Conservation (phyloP, 1,140 invertebrate genomes). For the Achroia grisella region DNA sequence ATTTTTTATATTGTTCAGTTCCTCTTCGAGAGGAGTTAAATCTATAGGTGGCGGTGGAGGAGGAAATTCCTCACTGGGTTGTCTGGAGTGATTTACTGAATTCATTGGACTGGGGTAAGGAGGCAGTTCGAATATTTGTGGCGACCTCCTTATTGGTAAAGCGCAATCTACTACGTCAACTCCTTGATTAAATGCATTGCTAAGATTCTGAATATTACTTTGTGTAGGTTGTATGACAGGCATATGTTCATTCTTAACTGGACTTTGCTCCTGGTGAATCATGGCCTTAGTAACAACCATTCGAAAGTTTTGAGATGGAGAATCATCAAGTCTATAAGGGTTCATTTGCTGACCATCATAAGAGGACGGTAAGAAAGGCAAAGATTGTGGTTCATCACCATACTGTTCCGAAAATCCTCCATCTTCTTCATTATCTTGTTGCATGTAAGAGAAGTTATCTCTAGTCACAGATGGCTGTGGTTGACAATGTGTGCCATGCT, state of each 20-base stretch:
- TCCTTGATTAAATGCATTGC: slow-evolving; percentile 61
- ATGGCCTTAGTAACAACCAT: slow-evolving; percentile 86
- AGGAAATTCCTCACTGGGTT: slow-evolving; percentile 91
- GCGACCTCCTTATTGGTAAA: slow-evolving; percentile 44
- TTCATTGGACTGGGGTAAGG: slow-evolving; percentile 86
- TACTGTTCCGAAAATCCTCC: slow-evolving; percentile 69
- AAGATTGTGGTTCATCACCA: slow-evolving; percentile 77
- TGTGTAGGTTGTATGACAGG: slow-evolving; percentile 36
- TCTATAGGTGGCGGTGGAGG: slow-evolving; percentile 87
- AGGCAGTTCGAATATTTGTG: slow-evolving; percentile 77
- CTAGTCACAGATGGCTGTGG: slow-evolving; percentile 65
- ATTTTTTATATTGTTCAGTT: slow-evolving; percentile 68
- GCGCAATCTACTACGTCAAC: slow-evolving; percentile 77
- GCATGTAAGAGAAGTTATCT: slow-evolving; percentile 41
- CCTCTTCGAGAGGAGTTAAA: slow-evolving; percentile 74
- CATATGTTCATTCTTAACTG: slow-evolving; percentile 72
- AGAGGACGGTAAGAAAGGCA: slow-evolving; percentile 77
- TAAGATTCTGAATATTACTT: slow-evolving; percentile 59
- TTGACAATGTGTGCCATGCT: slow-evolving; percentile 72
- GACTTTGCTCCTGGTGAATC: slow-evolving; percentile 86
- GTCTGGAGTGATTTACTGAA: slow-evolving; percentile 85
- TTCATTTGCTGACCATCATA: slow-evolving; percentile 66
- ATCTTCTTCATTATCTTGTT: slow-evolving; percentile 59
- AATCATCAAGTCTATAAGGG: slow-evolving; percentile 32
- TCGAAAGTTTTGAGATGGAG: slow-evolving; percentile 65